Percentiles rank a stretch among this genome's conserved stretches.
Evolutionary conservation across 2,888 invertebrate genomes (phyloP).

Genomic region (Portevinia maculata): DNA sequence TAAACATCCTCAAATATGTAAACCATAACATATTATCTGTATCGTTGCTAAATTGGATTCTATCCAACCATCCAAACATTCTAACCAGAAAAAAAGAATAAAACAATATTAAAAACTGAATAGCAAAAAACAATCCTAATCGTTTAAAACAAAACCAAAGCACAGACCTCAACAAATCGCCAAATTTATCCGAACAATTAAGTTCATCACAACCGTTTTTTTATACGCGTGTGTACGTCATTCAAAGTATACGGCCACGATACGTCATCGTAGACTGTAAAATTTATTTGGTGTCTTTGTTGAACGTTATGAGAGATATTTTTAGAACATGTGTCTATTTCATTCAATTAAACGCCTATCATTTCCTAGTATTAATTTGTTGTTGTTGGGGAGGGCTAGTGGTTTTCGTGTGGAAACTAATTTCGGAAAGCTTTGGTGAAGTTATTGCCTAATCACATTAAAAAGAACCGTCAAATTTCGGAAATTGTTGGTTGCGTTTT

Average conservation of each 20-base stretch:
- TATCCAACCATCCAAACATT: too few species aligned
- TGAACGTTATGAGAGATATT: too few species aligned
- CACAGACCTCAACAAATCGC: slow-evolving; percentile 41
- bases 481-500: neutral
- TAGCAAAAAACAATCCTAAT: slow-evolving; percentile 6
- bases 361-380: neutral
- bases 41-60: too few species aligned
- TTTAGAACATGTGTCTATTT: neutral
- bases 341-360: neutral
- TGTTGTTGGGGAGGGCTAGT: neutral
- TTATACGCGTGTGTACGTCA: slow-evolving; percentile 23
- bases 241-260: slow-evolving; percentile 17
- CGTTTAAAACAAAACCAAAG: neutral
- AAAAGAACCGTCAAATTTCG: neutral
- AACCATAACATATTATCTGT: too few species aligned
- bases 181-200: slow-evolving; percentile 34
- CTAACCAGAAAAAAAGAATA: neutral
- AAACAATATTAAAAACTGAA: neutral
- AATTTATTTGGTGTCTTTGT: neutral
- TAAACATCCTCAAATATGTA: slow-evolving; percentile 12
- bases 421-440: neutral
- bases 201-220: slow-evolving; percentile 34
- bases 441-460: neutral
- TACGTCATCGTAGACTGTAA: slow-evolving; percentile 33
- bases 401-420: neutral